These are phyloP conservation scores for Momotus momota DNA, from an alignment of 2,797 vertebrate genomes.

Conservation along the genomic window DNA sequence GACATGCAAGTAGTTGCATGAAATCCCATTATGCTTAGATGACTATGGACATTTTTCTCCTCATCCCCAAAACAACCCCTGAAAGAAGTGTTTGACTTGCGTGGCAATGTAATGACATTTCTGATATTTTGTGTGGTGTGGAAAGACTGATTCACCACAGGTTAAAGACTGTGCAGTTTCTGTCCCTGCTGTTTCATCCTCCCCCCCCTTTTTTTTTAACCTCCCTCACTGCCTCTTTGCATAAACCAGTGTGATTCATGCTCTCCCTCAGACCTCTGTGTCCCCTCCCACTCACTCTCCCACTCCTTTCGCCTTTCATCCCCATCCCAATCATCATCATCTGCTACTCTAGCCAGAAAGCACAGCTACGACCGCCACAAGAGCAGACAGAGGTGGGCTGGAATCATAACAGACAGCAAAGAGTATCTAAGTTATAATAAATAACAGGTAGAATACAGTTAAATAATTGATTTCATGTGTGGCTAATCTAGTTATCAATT, in stretches of 20 bases:
- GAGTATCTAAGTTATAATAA: background rate
- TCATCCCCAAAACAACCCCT: rapidly evolving
- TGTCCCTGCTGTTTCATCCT: background rate
- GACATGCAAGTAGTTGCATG: background rate
- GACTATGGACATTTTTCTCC: background rate
- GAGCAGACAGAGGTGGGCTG: background rate
- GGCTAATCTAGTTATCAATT: background rate
- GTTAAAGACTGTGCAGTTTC: background rate
- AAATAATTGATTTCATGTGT: background rate
- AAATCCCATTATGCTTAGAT: background rate
- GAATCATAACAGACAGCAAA: background rate
- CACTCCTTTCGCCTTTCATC: background rate
- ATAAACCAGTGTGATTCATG: background rate
- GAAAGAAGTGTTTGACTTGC: background rate
- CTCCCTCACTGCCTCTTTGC: background rate
- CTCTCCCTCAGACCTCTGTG: background rate
- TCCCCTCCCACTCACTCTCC: background rate
- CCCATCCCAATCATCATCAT: background rate
- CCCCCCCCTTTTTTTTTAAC: background rate
- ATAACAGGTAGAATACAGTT: background rate
- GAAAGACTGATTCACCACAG: background rate
- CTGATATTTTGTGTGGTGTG: background rate
- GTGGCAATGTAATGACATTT: background rate
- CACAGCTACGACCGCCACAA: background rate
- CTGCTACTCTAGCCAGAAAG: background rate